Percentiles rank a stretch among this genome's conserved stretches.
Evolutionary conservation across 2,113 vertebrate species (phyloP).

Genomic region (Danionella cerebrum): DNA sequence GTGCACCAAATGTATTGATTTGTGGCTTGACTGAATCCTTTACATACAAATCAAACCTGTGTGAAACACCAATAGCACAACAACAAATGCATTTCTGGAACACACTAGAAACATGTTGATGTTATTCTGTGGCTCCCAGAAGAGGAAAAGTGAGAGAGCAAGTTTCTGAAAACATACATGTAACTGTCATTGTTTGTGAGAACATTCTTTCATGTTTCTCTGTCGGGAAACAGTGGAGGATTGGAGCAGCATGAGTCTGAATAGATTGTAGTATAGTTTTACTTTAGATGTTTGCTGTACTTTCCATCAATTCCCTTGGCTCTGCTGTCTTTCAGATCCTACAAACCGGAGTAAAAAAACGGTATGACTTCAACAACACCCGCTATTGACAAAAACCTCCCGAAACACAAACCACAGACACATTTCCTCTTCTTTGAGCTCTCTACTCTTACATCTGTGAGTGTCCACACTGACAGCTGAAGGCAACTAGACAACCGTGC

Average conservation of each 20-base stretch:
- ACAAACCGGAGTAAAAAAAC: background rate
- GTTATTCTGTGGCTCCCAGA: too few species aligned
- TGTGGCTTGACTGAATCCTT: too few species aligned
- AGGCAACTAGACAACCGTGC: background rate
- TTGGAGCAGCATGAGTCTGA: background rate
- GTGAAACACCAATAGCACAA: too few species aligned
- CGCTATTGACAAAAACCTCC: slow-evolving; percentile 12
- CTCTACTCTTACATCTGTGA: background rate
- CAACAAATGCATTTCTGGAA: too few species aligned
- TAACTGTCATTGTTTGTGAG: background rate
- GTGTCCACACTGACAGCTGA: slow-evolving; percentile 23
- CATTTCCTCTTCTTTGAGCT: background rate
- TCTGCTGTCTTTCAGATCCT: slow-evolving; percentile 22
- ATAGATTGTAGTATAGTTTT: background rate
- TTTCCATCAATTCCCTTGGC: slow-evolving; percentile 18
- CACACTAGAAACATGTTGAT: too few species aligned
- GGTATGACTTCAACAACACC: background rate
- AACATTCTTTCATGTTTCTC: background rate
- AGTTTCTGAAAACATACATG: background rate
- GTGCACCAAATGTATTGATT: too few species aligned
- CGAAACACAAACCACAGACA: slow-evolving; percentile 13
- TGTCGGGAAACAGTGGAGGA: background rate
- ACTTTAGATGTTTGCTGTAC: background rate
- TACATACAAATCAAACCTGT: too few species aligned
- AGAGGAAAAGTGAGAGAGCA: too few species aligned